Evolutionary conservation across 2,797 vertebrate species (phyloP).

Genomic region (Chelonia mydas): DNA sequence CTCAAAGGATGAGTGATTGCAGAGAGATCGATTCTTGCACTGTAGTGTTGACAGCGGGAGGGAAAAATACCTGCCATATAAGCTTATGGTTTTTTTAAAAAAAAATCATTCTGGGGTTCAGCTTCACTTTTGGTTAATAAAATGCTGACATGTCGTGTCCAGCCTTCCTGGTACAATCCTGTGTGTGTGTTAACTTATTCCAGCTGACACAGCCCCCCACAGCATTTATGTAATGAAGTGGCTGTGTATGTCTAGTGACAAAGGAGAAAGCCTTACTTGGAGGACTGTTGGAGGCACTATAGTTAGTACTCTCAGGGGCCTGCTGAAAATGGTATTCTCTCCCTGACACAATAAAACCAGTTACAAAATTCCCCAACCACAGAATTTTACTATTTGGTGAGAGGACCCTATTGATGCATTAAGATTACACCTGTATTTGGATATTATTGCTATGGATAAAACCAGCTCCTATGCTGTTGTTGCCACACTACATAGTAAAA

Average conservation of each 20-base stretch:
- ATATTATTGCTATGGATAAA: conserved; percentile 16
- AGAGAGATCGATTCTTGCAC: conserved; percentile 72
- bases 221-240: not conserved
- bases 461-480: not conserved
- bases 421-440: not conserved
- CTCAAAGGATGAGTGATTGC: conserved; percentile 74
- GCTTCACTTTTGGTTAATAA: conserved; percentile 83
- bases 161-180: conserved; percentile 62
- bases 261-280: not conserved
- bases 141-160: conserved; percentile 79
- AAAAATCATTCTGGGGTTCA: conserved; percentile 74
- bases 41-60: conserved; percentile 63
- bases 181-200: conserved; percentile 63
- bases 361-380: not conserved
- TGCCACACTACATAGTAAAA: not conserved
- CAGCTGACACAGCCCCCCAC: not conserved
- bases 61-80: conserved; percentile 68
- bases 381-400: not conserved
- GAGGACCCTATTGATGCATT: not conserved
- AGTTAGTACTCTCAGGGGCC: not conserved
- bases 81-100: conserved; percentile 63
- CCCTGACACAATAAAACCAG: not conserved
- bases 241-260: not conserved
- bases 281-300: not conserved
- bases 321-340: accelerated